Base-by-base conservation (phyloP, 1,140 invertebrate genomes). In the Ctenoplectra terminalis region DNA sequence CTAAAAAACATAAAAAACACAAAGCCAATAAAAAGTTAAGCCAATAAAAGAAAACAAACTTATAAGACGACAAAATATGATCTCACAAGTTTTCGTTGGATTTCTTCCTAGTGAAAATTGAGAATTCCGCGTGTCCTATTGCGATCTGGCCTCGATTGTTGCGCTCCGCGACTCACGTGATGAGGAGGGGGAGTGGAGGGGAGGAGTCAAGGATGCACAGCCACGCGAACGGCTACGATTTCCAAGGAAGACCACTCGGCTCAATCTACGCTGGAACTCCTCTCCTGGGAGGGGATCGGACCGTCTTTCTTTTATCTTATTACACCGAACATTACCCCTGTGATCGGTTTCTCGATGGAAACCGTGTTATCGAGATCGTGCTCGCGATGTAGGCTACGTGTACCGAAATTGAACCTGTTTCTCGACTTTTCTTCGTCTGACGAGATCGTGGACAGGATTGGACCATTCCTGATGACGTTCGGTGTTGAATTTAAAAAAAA, bases 221-320 rank as follows among this genome's bases (percentile, higher is more conserved):
- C 73, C 71, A 58, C 58, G 61, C 50, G 70, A 70, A 43, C 73
- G 70, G 48, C 63, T 84, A 87, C 88, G 89, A 90, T n/a, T 91
- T 90, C 86, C 89, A 73, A 72, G 88, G 89, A 91, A 91, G 89
- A 77, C 90, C 87, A 92, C 91, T 91, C 89, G 89, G 82, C 81
- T 88, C 90, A 91, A 91, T 91, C 90, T 90, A 82, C 86, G 85
- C 83, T 86, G 83, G 74, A 64, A 83, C 75, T 77, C n/a, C 23
- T 48, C 75, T 77, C 75, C 64, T 58, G 64, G 64, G 29, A 77
- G 50, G 52, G 50, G 58, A 70, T 15, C 63, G 37, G 64, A 58
- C 70, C 71, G 70, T 58, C 71, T 80, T 84, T 83, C 72, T 66
- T 85, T 89, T 86, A 88, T 87, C 88, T 87, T 88, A 88, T 85